Evolutionary conservation across 37 sponge, comb jelly and placozoan genomes (phyloP).

Genomic region (Cladorhizidae sp.): DNA sequence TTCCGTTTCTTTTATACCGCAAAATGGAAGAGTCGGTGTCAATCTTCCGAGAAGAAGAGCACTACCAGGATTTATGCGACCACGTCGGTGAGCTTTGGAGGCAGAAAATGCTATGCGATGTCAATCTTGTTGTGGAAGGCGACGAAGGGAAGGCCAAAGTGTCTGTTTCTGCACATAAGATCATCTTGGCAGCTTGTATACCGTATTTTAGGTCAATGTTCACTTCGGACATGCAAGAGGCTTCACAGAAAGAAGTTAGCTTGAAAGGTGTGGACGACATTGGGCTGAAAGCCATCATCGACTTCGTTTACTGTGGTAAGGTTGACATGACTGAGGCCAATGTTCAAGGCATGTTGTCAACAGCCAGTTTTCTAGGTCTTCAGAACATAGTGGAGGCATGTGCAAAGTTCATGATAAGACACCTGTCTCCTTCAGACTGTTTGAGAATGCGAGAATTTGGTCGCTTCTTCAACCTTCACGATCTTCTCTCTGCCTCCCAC

Average conservation of each 20-base stretch:
- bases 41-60: conserved; percentile 39
- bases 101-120: conserved; percentile 73
- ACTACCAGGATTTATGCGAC: conserved; percentile 26
- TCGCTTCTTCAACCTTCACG: conserved; percentile 26
- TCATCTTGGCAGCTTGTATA: conserved; percentile 74
- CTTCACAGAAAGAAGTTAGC: conserved; percentile 35
- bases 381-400: conserved; percentile 44
- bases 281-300: conserved; percentile 65
- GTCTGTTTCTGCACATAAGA: conserved; percentile 65
- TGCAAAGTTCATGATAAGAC: conserved; percentile 51
- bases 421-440: conserved; percentile 67
- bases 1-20: no score
- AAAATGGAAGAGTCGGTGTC: no score
- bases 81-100: conserved; percentile 67
- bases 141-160: conserved; percentile 16
- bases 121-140: conserved; percentile 60
- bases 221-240: conserved; percentile 57
- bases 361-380: conserved; percentile 63
- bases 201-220: conserved; percentile 91
- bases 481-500: conserved; percentile 30
- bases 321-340: conserved; percentile 51
- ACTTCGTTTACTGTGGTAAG: conserved; percentile 69
- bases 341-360: conserved; percentile 66
- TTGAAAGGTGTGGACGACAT: conserved; percentile 53
- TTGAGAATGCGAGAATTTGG: conserved; percentile 67